These are phyloP conservation scores for Sebastes vulpes DNA, from an alignment of 2,797 vertebrate species.

Conservation along the genomic window DNA sequence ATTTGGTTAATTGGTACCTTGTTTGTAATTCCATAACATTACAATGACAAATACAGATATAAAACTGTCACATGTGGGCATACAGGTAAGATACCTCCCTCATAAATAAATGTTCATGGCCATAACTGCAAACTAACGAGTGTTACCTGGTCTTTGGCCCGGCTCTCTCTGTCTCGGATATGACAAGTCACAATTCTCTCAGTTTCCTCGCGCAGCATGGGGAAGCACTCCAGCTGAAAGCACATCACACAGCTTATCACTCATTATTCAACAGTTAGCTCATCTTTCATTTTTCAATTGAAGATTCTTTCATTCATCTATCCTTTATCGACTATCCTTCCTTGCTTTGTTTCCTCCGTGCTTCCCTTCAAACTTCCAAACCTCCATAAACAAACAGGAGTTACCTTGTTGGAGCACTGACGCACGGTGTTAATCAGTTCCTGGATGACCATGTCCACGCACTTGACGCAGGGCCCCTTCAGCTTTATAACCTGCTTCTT, in stretches of 20 bases:
- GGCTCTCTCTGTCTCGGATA: conserved; percentile 94
- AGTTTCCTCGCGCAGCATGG: conserved; percentile 92
- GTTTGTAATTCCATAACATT: background rate
- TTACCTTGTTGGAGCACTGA: conserved; percentile 95
- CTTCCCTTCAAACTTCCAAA: background rate
- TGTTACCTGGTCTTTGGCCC: conserved; percentile 94
- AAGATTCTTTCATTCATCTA: background rate
- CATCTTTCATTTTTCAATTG: background rate
- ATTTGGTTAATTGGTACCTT: background rate
- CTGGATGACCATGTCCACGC: conserved; percentile 97
- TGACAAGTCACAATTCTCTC: conserved; percentile 94
- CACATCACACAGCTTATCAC: background rate
- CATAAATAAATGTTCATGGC: background rate
- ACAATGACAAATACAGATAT: background rate
- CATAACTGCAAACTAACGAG: background rate
- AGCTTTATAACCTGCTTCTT: conserved; percentile 97
- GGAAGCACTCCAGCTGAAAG: conserved; percentile 92
- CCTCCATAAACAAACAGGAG: background rate
- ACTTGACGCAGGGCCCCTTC: conserved; percentile 95
- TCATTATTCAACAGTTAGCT: background rate
- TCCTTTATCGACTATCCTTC: background rate
- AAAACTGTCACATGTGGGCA: background rate
- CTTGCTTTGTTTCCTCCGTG: background rate
- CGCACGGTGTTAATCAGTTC: conserved; percentile 96
- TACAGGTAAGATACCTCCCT: background rate